Percentiles rank a stretch among this genome's conserved stretches.
These are phyloP conservation scores for Sialia sialis DNA, from an alignment of 2,113 vertebrate species.

Conservation along the genomic window DNA sequence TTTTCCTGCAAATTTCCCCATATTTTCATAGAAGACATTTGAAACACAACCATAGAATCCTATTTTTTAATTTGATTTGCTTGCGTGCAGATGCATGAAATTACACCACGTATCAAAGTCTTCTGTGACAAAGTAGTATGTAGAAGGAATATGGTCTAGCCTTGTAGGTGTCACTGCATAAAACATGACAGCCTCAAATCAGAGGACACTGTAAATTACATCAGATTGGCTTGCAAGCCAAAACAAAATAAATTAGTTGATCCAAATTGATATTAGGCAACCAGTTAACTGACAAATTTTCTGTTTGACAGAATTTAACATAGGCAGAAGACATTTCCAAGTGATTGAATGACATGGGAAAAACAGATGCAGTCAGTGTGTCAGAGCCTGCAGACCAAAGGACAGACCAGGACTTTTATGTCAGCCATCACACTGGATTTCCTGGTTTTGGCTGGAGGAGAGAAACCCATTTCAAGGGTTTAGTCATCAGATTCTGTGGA, in stretches of 20 bases:
- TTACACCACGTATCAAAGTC: background rate
- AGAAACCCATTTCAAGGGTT: background rate
- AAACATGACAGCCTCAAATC: background rate
- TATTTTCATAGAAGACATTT: background rate
- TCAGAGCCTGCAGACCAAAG: background rate
- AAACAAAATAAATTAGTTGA: background rate
- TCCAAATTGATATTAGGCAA: background rate
- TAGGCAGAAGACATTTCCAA: background rate
- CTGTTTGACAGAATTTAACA: background rate
- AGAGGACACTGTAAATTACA: background rate
- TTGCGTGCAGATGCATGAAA: background rate
- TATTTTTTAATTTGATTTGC: background rate
- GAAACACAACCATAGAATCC: background rate
- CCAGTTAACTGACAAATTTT: background rate
- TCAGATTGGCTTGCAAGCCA: background rate
- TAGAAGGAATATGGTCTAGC: background rate
- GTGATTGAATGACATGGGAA: background rate
- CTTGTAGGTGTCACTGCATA: background rate
- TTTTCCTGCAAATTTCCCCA: background rate
- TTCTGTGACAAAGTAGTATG: background rate
- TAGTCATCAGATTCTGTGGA: background rate
- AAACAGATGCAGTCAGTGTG: background rate
- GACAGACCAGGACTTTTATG: background rate
- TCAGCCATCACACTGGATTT: background rate
- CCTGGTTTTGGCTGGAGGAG: background rate